These are phyloP conservation scores for Diarsia mendica DNA, from an alignment of 2,888 invertebrate genomes.

Conservation along the genomic window DNA sequence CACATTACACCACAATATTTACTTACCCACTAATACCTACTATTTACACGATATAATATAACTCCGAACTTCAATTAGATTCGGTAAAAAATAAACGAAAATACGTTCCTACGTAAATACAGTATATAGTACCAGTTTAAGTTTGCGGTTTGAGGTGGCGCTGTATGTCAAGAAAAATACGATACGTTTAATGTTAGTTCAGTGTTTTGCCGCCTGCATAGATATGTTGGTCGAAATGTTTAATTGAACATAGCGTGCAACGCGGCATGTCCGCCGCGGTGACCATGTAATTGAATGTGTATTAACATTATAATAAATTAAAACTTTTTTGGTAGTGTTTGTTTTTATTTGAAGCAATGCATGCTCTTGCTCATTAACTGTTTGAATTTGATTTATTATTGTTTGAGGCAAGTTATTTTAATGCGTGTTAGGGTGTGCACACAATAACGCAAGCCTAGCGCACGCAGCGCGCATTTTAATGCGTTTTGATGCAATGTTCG, in stretches of 20 bases:
- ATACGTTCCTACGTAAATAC: conserved; percentile 15
- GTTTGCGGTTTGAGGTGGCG: conserved; percentile 16
- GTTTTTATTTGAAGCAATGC: conserved; percentile 33
- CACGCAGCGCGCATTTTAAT: conserved; percentile 50
- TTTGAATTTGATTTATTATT: conserved; percentile 35
- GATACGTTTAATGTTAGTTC: conserved; percentile 13
- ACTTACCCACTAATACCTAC: conserved; percentile 34
- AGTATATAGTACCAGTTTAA: not conserved
- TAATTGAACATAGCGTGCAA: conserved; percentile 34
- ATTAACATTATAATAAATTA: conserved; percentile 42
- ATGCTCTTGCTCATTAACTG: conserved; percentile 20
- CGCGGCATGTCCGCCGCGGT: conserved; percentile 30
- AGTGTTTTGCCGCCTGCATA: not conserved
- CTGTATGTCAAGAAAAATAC: conserved; percentile 16
- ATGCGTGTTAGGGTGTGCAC: conserved; percentile 32
- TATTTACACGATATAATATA: conserved; percentile 24
- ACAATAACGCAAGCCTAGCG: conserved; percentile 13
- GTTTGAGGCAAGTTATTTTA: conserved; percentile 1
- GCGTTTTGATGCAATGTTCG: conserved; percentile 33
- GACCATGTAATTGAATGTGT: conserved; percentile 56
- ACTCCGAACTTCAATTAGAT: conserved; percentile 28
- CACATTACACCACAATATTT: conserved; percentile 45
- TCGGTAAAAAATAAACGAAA: conserved; percentile 38
- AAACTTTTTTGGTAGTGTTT: conserved; percentile 25
- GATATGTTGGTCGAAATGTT: conserved; percentile 14